Conservation (phyloP, 2,113 vertebrate genomes). For the Suncus etruscus region DNA sequence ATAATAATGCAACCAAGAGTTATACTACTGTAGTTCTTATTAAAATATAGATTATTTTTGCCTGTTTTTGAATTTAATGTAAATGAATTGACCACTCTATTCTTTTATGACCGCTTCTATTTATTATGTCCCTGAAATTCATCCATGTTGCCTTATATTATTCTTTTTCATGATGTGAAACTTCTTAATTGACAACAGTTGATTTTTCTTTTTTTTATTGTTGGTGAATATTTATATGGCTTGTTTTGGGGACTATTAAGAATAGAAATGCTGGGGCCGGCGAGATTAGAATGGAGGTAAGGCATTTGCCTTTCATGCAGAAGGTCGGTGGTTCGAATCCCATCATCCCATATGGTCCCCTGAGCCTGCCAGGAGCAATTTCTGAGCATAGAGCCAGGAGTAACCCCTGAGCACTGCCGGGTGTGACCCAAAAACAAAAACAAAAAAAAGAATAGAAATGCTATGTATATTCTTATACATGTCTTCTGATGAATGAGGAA, state of each 20-base stretch:
- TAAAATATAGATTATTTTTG: slow-evolving; percentile 42
- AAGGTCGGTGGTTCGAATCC: too few relatives aligned
- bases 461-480: not conserved
- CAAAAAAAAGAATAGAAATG: not conserved
- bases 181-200: too few relatives aligned
- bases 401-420: too few relatives aligned
- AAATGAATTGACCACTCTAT: not conserved
- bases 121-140: not conserved
- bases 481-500: not conserved
- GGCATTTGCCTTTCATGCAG: too few relatives aligned
- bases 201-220: not conserved
- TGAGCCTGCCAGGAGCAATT: too few relatives aligned
- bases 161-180: slow-evolving; percentile 50
- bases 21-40: not conserved
- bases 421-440: too few relatives aligned
- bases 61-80: slow-evolving; percentile 9
- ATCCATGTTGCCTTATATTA: not conserved
- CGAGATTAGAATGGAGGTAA: too few relatives aligned
- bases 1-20: slow-evolving; percentile 39
- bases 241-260: not conserved
- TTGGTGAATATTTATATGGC: slow-evolving; percentile 13
- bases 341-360: too few relatives aligned
- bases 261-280: too few relatives aligned
- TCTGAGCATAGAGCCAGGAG: too few relatives aligned
- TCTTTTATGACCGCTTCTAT: slow-evolving; percentile 12